Base-by-base conservation (phyloP, 1,140 invertebrate species). In the Heliconius himera region DNA sequence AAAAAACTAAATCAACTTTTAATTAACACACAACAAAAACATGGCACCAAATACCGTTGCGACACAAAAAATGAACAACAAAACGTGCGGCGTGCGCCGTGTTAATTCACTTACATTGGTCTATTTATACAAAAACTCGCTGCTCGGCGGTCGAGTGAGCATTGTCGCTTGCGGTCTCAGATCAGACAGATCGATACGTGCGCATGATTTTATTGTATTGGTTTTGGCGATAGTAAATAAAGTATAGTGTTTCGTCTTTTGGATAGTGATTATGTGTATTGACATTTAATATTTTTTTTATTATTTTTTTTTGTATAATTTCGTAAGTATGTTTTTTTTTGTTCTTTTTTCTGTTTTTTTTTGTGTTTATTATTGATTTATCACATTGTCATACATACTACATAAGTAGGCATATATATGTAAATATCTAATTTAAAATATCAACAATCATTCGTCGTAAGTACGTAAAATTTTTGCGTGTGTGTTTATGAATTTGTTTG, bases 111-210 rank as follows among this genome's bases (percentile, higher is more conserved):
- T 66, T 66, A 66, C 60, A 29, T 66, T 26, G 60, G 60, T 66
- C 60, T 66, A 66, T 66, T 66, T 66, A 66, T 66, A 66, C 60
- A 66, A 66, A 66, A 66, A 66, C 60, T 66, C 60, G 26, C 60
- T 29, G 0, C 60, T 66, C 26, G 26, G 11, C 26, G 60, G 60
- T 66, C 4, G 60, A 66, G 60, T 66, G 29, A 66, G 16, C 60
- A 66, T 66, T 66, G 60, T 66, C 60, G 22, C 60, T 66, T 66
- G 60, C 60, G 60, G 60, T 66, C 60, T 66, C 60, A 26, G 22
- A 66, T 29, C 22, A 11, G 22, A 66, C 60, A 66, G 60, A 66
- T 26, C 60, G 60, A 26, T 66, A 26, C 60, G 60, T 66, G 60
- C 60, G 60, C 60, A 66, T 29, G 60, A 66, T 26, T 66, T 66